phyloP scores from a whole-genome alignment of 2,888 invertebrate genomes.

The Trypoxylon attenuatum region DNA sequence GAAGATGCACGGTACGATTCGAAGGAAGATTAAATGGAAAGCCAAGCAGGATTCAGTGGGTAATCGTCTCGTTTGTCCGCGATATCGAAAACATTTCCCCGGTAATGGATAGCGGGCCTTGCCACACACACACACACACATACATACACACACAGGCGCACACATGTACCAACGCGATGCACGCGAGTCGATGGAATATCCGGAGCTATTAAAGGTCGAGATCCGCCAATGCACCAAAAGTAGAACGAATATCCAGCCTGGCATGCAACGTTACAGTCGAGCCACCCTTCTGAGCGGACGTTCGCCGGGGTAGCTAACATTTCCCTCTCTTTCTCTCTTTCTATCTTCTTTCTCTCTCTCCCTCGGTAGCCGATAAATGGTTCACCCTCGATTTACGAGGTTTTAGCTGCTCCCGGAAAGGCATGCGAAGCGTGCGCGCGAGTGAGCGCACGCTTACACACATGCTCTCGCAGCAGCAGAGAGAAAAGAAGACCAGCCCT shows the following conservation, averaged over 20 bases:
- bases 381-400: constrained; percentile 46
- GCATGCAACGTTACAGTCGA: constrained; percentile 26
- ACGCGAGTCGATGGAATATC: constrained; percentile 38
- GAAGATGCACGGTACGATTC: too few relatives aligned
- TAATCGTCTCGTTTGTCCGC: constrained; percentile 11
- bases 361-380: constrained; percentile 47
- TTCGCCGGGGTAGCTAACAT: constrained; percentile 56
- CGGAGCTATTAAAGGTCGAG: constrained; percentile 41
- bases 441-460: neutral
- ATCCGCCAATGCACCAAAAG: constrained; percentile 44
- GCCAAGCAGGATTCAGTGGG: neutral
- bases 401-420: constrained; percentile 30
- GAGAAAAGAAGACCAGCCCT: neutral
- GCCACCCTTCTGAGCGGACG: constrained; percentile 28
- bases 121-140: constrained; percentile 6
- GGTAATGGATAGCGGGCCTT: constrained; percentile 37
- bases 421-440: too few relatives aligned
- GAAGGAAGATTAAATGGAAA: too few relatives aligned
- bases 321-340: constrained; percentile 49
- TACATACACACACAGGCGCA: too few relatives aligned
- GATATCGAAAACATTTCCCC: constrained; percentile 12
- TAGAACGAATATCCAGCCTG: constrained; percentile 48
- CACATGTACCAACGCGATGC: too few relatives aligned
- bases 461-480: neutral
- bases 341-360: too few relatives aligned